Evolutionary conservation across 1,140 invertebrate species (phyloP), one percentile per base, ranked within the genome.

Genomic region (Muscidifurax raptorellus): DNA sequence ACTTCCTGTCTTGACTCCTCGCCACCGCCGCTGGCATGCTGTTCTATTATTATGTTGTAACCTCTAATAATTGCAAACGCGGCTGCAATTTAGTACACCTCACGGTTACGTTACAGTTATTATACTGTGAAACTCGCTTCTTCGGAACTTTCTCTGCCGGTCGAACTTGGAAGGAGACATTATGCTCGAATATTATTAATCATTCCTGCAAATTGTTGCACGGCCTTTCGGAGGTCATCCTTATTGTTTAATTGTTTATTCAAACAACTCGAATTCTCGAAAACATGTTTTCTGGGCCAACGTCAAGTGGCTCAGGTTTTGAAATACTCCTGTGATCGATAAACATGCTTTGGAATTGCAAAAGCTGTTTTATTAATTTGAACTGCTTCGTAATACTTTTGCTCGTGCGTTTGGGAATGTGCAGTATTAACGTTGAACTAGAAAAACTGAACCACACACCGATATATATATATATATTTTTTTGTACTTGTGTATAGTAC

Each of bases 71-170:
- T 85, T 85, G 28, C 40, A 67, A 15, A 82, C 78, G 47, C 64
- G 74, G 72, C 30, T 72, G 40, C 74, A 77, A 67, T 76, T 74
- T 40, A 44, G 64, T 77, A 81, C 64, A 85, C 79, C 30, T 40
- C n/a, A 77, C 28, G 22, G 59, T 82, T 82, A 67, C 47, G 80
- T 78, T 82, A 79, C 80, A 85, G 74, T 82, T 72, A 79, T 82
- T 85, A n/a, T n/a, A 72, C 64, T 25, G 22, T n/a, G 80, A 85
- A 85, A 85, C 30, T 85, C 79, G 25, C n/a, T 78, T 82, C 47
- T 82, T 75, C 66, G 36, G 64, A 79, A 52, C 80, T 85, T 85
- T 85, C 84, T 72, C 75, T 32, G 7, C n/a, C 25, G 9, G 40
- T 27, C 32, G 52, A 78, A 76, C n/a, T 82, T 59, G 27, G n/a